Evolutionary conservation across 2,888 invertebrate species (phyloP), one percentile per base, ranked within the genome.

Genomic region (Trachelus iudaicus): DNA sequence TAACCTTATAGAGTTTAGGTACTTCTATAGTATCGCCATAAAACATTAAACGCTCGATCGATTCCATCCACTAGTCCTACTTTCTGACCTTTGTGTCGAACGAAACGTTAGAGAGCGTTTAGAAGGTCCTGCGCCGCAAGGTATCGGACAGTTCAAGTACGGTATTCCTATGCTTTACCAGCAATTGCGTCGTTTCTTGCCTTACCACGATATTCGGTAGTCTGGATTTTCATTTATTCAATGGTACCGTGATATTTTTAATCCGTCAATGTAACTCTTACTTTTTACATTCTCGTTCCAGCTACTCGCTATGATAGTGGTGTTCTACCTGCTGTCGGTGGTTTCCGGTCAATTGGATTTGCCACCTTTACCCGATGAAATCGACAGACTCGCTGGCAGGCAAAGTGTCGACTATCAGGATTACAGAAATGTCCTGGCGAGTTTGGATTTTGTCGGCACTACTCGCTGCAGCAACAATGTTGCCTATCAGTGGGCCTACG

Each of bases 401-500:
- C 71, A 79, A 78, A 30, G 69, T 23, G 81, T 79, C 4, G 82
- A 82, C 11, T 84, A 86, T 33, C 56, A 85, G 69, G 90, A 91
- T 73, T 85, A 86, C 31, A 83, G 86, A 75, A 90, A 90, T 71
- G 83, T 91, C 69, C 89, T 97, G 81, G 93, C 94, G 73, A 95
- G 95, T 80, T 93, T 96, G 35, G 97, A 97, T 89, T 94, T 95
- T 40, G 94, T 95, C 87, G 95, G 96, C 13, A 95, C 96, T 0
- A 94, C 95, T 89, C 95, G 96, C 90, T 97, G 97, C 87, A 96
- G 96, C 0, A 95, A 95, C 76, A 97, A 97, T 90, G 97, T 97
- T n/a, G 95, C 94, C 0, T 96, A 96, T 1, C 97, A 97, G 88
- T 97, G 97, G 97, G 95, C 95, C 90, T 97, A 97, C 88, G 97